Evolutionary conservation across 2,888 invertebrate species (phyloP), one percentile per base, ranked within the genome.

Genomic region (Stenotaenia linearis): DNA sequence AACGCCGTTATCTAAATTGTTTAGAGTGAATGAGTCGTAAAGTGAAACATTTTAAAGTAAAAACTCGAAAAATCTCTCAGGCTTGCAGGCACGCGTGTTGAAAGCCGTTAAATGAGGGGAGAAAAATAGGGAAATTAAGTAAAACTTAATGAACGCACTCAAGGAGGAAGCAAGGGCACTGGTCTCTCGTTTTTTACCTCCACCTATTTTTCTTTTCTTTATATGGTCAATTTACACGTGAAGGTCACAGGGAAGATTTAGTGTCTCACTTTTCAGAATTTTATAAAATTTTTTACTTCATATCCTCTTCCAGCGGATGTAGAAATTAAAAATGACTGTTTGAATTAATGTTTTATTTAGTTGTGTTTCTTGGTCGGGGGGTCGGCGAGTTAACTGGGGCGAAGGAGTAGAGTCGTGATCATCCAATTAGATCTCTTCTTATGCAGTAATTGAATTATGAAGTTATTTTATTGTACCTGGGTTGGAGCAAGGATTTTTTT

Each of bases 11-110:
- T 56, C 56, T 56, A 69, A 69, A 28, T 69, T 28, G 69, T 69
- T 45, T 45, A 15, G 3, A 50, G 15, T 18, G 21, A 50, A 5
- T 50, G 18, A 3, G 50, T 50, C 50, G 50, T 50, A 50, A n/a
- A 50, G 50, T 50, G 50, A 50, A 50, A 50, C 69, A 69, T 69
- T 25, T 23, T 69, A 15, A 23, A 28, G 69, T 69, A 69, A 69
- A 69, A 69, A 69, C 69, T n/a, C 23, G 69, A 25, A 69, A 69
- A 69, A 28, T 25, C 69, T 69, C n/a, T 69, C 69, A 28, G 25
- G 69, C 69, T 69, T 69, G 69, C 69, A 69, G 69, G 69, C 69
- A 69, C 69, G 69, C 69, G 69, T 69, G 69, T n/a, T 28, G 28
- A 69, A 25, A 28, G 69, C 69, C 15, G 69, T 69, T 69, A 69